Percentiles rank a stretch among this genome's conserved stretches.
phyloP scores from a whole-genome alignment of 2,797 vertebrate species.

The Sphenopsis melanotis region DNA sequence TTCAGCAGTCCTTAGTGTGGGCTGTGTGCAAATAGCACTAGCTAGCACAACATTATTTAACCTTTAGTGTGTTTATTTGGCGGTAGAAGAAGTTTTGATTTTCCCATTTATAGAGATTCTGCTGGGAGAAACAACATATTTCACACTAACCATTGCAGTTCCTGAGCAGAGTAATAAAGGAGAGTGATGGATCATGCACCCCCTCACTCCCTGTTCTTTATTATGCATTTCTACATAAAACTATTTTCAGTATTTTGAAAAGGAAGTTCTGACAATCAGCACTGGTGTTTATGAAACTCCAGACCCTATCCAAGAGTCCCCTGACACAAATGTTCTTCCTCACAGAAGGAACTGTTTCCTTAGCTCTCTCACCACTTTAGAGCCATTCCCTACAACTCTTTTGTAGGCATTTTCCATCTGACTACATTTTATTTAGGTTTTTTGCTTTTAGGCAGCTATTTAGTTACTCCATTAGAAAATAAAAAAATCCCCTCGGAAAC shows the following conservation, averaged over 20 bases:
- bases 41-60: conserved; percentile 51
- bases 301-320: conserved; percentile 37
- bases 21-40: not conserved
- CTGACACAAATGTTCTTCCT: conserved; percentile 53
- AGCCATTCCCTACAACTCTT: not conserved
- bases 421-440: conserved; percentile 1
- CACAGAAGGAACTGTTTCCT: conserved; percentile 40
- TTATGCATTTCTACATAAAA: conserved; percentile 35
- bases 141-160: conserved; percentile 35
- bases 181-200: conserved; percentile 26
- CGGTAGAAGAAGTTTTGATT: conserved; percentile 36
- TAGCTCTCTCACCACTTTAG: conserved; percentile 17
- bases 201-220: not conserved
- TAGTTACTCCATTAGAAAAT: not conserved
- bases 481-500: not conserved
- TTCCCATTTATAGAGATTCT: conserved; percentile 52
- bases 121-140: conserved; percentile 45
- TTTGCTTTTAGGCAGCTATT: not conserved
- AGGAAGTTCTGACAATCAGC: conserved; percentile 53
- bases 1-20: not conserved
- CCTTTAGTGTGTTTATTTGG: conserved; percentile 37
- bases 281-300: conserved; percentile 57
- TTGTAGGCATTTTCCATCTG: not conserved
- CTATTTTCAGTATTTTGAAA: conserved; percentile 50
- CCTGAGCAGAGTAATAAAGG: conserved; percentile 43